Percentiles rank a stretch among this genome's conserved stretches.
Evolutionary conservation across 2,113 vertebrate genomes (phyloP).

Genomic region (Tachysurus fulvidraco): DNA sequence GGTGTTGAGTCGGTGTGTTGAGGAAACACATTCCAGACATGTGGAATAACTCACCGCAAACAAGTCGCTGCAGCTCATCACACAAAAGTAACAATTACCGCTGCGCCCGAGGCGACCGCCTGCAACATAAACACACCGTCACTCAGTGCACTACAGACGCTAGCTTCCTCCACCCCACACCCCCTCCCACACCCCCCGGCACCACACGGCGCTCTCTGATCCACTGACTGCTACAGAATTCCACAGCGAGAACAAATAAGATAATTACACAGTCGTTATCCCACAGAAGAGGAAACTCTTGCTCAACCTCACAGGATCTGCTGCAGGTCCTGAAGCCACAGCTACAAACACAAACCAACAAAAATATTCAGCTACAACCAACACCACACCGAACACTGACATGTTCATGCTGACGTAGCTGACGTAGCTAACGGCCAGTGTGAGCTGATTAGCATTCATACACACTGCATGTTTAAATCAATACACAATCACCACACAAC

Average conservation of each 20-base stretch:
- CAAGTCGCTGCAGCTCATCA: constrained; percentile 27
- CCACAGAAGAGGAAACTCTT: constrained; percentile 15
- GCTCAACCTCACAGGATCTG: not conserved
- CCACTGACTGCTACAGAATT: not conserved
- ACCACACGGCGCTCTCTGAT: not conserved
- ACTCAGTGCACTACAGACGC: not conserved
- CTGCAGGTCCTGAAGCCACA: not conserved
- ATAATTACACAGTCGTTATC: constrained; percentile 29
- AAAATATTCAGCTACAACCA: not conserved
- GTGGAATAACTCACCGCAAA: constrained; percentile 22
- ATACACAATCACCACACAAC: not conserved
- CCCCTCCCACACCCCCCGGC: too few relatives aligned
- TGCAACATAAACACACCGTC: constrained; percentile 16
- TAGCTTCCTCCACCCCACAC: not conserved
- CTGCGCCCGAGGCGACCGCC: not conserved
- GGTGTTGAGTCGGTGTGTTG: constrained; percentile 23
- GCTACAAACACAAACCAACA: not conserved
- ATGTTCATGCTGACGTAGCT: not conserved
- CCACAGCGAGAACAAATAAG: constrained; percentile 15
- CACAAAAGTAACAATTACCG: constrained; percentile 25
- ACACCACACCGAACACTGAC: not conserved
- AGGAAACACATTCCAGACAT: constrained; percentile 36
- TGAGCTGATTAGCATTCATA: not conserved
- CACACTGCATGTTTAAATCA: not conserved
- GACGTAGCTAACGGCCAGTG: not conserved